Evolutionary conservation across 2,797 vertebrate species (phyloP), one percentile per base, ranked within the genome.

Genomic region (Bufotes viridis): DNA sequence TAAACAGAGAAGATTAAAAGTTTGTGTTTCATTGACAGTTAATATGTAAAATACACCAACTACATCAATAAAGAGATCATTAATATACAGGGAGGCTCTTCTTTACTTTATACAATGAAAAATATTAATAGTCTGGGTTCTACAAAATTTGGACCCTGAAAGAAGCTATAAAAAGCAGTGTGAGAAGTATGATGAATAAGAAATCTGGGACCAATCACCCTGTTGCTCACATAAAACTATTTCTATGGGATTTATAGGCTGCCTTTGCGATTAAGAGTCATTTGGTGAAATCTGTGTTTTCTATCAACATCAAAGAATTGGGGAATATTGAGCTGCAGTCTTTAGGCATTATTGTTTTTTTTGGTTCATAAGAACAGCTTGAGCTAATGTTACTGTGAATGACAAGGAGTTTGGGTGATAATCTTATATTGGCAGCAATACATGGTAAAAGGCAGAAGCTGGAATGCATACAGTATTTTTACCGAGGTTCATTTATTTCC

Each of bases 221-320:
- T 49, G 29, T 72, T 82, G 63, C 61, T 82, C 60, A 76, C 72
- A 87, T 82, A 89, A 82, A 86, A 83, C 53, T 51, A 12, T 65
- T 84, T 69, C 79, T 22, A 7, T 34, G 26, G 65, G 55, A 79
- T 87, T 80, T 80, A 89, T 89, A 51, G 65, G 57, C 75, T 83
- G 85, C 67, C 29, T 89, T 78, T 87, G 63, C 55, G 80, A 89
- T 80, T 84, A 86, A 79, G 74, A 78, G 72, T 78, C 61, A 60
- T 82, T 83, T 83, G 74, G 81, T 72, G 82, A 79, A 60, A 82
- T 87, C 74, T 89, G 74, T 84, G 75, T 84, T 89, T 89, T 87
- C 81, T 89, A 87, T 87, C 81, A 89, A 84, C 80, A 80, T 87
- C 81, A 89, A 89, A 89, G 85, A 87, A 61, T 57, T 26, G 57